Percentiles rank a stretch among this genome's conserved stretches.
Evolutionary conservation across 2,888 invertebrate genomes (phyloP).

Genomic region (Elmis aenea): DNA sequence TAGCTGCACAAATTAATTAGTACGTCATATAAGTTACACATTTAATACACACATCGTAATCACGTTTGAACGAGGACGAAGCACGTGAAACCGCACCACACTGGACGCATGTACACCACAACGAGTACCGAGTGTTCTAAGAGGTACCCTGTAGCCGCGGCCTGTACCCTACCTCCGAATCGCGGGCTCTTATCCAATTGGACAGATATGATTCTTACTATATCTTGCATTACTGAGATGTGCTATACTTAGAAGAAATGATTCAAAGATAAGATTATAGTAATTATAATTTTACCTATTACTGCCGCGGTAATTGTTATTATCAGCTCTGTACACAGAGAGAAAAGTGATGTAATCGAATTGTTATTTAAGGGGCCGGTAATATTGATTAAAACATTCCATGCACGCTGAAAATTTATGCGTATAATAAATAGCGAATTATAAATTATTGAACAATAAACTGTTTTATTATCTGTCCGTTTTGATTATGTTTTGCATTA

Average conservation of each 20-base stretch:
- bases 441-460: too few species aligned
- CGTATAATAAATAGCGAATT: too few species aligned
- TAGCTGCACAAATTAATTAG: conserved; percentile 22
- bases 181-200: conserved; percentile 38
- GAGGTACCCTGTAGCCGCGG: conserved; percentile 21
- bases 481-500: too few species aligned
- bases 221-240: conserved; percentile 24
- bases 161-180: conserved; percentile 40
- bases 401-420: too few species aligned
- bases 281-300: not conserved
- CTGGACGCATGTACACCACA: conserved; percentile 22
- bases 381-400: too few species aligned
- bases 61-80: conserved; percentile 21
- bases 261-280: conserved; percentile 14
- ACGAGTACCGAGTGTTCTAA: conserved; percentile 25
- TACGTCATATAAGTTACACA: conserved; percentile 31
- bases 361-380: too few species aligned
- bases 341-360: too few species aligned
- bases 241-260: conserved; percentile 9
- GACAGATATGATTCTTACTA: conserved; percentile 31
- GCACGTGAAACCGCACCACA: conserved; percentile 26
- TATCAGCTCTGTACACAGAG: too few species aligned
- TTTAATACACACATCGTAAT: conserved; percentile 31
- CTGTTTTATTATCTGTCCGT: too few species aligned
- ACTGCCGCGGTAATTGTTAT: not conserved